Base-by-base conservation (phyloP, 2,113 vertebrate genomes). In the Colistium nudipinnis region DNA sequence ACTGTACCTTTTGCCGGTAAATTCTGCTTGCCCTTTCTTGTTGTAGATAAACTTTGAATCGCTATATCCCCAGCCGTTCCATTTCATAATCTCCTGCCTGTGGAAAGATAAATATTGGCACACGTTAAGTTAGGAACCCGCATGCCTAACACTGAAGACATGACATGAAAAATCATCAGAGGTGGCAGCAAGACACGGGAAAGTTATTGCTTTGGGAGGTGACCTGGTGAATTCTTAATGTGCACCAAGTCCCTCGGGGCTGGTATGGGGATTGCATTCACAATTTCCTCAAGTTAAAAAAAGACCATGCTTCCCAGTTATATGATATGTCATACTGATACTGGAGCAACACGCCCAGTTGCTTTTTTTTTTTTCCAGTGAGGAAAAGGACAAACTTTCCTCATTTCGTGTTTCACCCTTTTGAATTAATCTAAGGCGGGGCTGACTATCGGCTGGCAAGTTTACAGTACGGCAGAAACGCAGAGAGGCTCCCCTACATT, bases 51-150 rank as follows among this genome's bases (percentile, higher is more conserved):
- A 98, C 88, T 90, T 96, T 55, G 97, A 96, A 71, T 99, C 98
- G 74, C 92, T 97, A 88, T 99, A 99, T 63, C 98, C 98, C 98
- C 98, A 99, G 73, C 98, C 98, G 70, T 99, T 99, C 98, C 97
- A 99, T 77, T 99, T 99, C 92, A 99, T 92, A 76, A 97, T 77
- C 89, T 99, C 97, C 92, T 99, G 97, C 89, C 98, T 99, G 86
- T 73, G 62, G 45, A 81, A 65, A 83, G 56, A 82, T 16, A 71
- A 74, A 81, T 36, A 61, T 27, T 64, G 33, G 22, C 33, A 71
- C 28, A 73, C 2, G 53, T 80, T 63, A 48, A 57, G 9, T 52
- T 13, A 10, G 19, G 14, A 69, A 54, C 12, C 25, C 4, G 22
- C 8, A 57, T 10, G 8, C 44, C 25, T 70, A 13, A 45, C 8